These are phyloP conservation scores for Heterotis niloticus DNA, from an alignment of 2,113 vertebrate species.

Conservation along the genomic window DNA sequence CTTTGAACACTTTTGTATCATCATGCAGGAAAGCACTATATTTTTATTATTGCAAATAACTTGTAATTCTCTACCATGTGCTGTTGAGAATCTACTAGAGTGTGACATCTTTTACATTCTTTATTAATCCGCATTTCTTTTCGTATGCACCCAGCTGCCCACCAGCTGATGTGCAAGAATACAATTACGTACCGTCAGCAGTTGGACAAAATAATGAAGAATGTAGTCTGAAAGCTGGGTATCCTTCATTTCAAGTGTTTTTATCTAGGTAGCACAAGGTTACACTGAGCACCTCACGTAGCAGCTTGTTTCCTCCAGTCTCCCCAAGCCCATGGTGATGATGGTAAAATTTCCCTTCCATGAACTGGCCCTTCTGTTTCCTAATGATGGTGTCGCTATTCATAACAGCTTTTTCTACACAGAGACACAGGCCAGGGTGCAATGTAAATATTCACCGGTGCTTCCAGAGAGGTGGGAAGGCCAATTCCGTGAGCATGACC, in stretches of 20 bases:
- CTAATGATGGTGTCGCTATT: not conserved
- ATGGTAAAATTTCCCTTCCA: not conserved
- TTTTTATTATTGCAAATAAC: slow-evolving; percentile 10
- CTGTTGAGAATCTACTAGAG: no score
- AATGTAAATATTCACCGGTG: not conserved
- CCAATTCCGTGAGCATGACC: not conserved
- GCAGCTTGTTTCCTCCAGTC: not conserved
- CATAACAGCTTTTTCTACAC: not conserved
- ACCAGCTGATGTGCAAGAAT: not conserved
- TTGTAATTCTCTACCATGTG: not conserved
- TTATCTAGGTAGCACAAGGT: not conserved
- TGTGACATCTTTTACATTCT: not conserved
- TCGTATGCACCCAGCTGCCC: not conserved
- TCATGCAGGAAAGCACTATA: slow-evolving; percentile 20
- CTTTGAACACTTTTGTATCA: slow-evolving; percentile 20
- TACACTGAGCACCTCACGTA: not conserved
- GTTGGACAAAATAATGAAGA: not conserved
- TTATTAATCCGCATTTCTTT: not conserved
- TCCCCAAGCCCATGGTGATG: not conserved
- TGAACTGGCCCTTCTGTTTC: not conserved
- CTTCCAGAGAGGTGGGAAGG: not conserved
- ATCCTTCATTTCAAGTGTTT: not conserved
- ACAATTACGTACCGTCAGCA: not conserved
- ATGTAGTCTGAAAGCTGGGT: no score
- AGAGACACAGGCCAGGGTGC: not conserved